Evolutionary conservation across 2,797 vertebrate genomes (phyloP).

Genomic region (Malacoctenus gilli): DNA sequence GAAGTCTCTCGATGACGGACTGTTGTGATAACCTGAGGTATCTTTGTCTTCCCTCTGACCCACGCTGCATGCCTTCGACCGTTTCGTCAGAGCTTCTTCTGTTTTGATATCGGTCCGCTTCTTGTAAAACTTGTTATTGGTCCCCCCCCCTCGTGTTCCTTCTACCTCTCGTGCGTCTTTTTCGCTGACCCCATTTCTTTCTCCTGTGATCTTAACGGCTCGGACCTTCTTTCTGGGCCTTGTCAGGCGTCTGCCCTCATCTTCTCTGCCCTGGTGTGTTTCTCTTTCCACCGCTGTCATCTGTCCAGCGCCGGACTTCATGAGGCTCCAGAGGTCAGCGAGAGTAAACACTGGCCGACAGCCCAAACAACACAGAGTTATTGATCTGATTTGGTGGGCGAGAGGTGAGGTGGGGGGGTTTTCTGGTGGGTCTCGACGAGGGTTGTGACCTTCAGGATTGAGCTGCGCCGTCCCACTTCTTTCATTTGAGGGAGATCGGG

Average conservation of each 20-base stretch:
- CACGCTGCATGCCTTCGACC: slow-evolving; percentile 47
- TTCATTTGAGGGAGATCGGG: neutral
- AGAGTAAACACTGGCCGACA: slow-evolving; percentile 65
- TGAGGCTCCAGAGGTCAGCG: slow-evolving; percentile 66
- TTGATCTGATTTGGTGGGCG: slow-evolving; percentile 65
- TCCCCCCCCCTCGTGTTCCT: slow-evolving; percentile 44
- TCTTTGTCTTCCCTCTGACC: slow-evolving; percentile 62
- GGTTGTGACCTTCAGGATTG: slow-evolving; percentile 58
- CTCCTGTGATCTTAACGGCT: slow-evolving; percentile 52
- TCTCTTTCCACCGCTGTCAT: slow-evolving; percentile 53
- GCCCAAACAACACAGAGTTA: slow-evolving; percentile 63
- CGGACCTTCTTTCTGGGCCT: slow-evolving; percentile 41
- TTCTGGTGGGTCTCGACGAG: slow-evolving; percentile 51
- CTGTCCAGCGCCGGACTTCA: slow-evolving; percentile 44
- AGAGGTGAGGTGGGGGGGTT: slow-evolving; percentile 57
- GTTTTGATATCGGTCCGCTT: slow-evolving; percentile 54
- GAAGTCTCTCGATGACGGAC: slow-evolving; percentile 62
- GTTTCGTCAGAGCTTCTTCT: slow-evolving; percentile 49
- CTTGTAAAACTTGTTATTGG: slow-evolving; percentile 39
- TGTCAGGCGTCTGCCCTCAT: slow-evolving; percentile 49
- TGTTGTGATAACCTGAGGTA: slow-evolving; percentile 67
- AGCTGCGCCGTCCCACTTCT: slow-evolving; percentile 24
- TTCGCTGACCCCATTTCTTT: slow-evolving; percentile 38
- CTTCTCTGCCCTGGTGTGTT: slow-evolving; percentile 39
- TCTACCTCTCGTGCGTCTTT: slow-evolving; percentile 36